Evolutionary conservation across 2,113 vertebrate genomes (phyloP), one percentile per base, ranked within the genome.

Genomic region (Chlamydotis undulata): DNA sequence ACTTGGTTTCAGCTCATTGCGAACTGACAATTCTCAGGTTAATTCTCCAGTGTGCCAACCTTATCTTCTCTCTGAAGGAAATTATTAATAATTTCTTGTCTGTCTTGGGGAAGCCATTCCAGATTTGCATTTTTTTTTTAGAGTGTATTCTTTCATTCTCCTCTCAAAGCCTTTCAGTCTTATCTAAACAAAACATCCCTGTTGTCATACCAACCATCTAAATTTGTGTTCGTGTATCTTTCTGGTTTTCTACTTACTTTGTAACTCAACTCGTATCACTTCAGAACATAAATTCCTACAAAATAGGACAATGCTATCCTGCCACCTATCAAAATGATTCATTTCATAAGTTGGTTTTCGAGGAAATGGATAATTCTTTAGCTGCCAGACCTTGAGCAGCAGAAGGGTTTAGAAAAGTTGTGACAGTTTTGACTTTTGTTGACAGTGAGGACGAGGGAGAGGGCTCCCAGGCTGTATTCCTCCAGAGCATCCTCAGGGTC

Each of bases 131-230:
- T 82, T 89, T 92, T 17, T 35, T 49, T 94, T 91, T 71, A 41
- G 56, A 65, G 61, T 57, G 71, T 68, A 37, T 91, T 90, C 79
- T 87, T 90, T 74, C 80, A 55, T 87, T 91, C 53, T 96, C 69
- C 57, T 37, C 87, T 95, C 87, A 71, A 96, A 84, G 63, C 43
- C 87, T 80, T 93, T 90, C 88, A 87, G 76, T 77, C 90, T 97
- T 96, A 96, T 97, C 96, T 96, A 90, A 94, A 94, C 90, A 97
- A 97, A 97, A 95, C 92, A 94, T 83, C 79, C 88, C 73, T 82
- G 96, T 96, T 95, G 93, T 93, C 94, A 95, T 96, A 93, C 89
- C 93, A 96, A 94, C 96, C 69, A 61, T 90, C 81, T 87, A 87
- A 80, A 96, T 96, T 78, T 80, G 69, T 80, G 78, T 79, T 93